Conservation (phyloP, 2,888 invertebrate genomes). For the Acrocyrtus sp. region DNA sequence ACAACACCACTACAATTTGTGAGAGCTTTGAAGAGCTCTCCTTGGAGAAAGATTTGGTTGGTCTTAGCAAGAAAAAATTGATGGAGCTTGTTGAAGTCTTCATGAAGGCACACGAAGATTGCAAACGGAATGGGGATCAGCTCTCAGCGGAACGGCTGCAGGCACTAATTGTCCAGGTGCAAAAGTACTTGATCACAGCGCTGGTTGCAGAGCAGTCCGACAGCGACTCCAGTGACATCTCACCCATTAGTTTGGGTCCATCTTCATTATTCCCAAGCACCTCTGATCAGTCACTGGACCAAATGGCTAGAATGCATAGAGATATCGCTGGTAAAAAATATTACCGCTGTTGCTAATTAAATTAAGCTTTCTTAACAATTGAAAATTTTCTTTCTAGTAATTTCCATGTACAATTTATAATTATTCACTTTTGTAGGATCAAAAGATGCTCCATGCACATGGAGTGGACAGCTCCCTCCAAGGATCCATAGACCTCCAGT, state of each 20-base stretch:
- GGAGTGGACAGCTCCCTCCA: slow-evolving; percentile 87
- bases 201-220: slow-evolving; percentile 20
- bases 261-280: slow-evolving; percentile 16
- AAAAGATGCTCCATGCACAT: slow-evolving; percentile 69
- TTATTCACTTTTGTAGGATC: slow-evolving; percentile 10
- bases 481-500: slow-evolving; percentile 76
- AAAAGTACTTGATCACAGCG: slow-evolving; percentile 45
- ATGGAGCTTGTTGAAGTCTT: slow-evolving; percentile 33
- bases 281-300: slow-evolving; percentile 14
- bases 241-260: neutral
- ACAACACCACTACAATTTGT: neutral
- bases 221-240: slow-evolving; percentile 8
- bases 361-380: neutral
- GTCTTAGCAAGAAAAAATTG: slow-evolving; percentile 17
- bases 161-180: slow-evolving; percentile 40
- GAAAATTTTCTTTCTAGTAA: neutral
- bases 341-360: no score
- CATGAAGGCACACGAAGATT: slow-evolving; percentile 36
- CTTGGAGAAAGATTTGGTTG: slow-evolving; percentile 18
- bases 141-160: slow-evolving; percentile 23
- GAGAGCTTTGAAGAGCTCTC: neutral
- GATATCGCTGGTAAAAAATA: slow-evolving; percentile 36
- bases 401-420: neutral
- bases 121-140: slow-evolving; percentile 8
- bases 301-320: slow-evolving; percentile 12